A percentile compares a stretch with the other conserved stretches of the same genome.
phyloP scores from a whole-genome alignment of 2,888 invertebrate species.

The Toxonevra muliebris region DNA sequence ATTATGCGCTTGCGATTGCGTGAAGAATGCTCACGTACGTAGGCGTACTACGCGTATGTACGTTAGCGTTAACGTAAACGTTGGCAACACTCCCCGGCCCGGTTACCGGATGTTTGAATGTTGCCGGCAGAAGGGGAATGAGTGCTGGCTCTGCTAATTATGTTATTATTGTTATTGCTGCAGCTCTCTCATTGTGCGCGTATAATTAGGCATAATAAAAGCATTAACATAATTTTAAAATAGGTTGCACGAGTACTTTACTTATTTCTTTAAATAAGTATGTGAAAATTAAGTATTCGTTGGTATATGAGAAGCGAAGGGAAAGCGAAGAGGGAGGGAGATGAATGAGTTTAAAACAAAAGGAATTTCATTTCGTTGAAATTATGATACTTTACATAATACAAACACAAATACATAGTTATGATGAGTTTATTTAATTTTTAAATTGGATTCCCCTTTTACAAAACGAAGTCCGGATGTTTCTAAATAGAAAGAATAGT shows the following conservation, averaged over 20 bases:
- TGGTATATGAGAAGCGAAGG: background rate
- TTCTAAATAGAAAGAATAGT: too few relatives aligned
- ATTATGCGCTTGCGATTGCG: conserved; percentile 1
- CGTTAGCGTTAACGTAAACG: too few relatives aligned
- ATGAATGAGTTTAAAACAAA: background rate
- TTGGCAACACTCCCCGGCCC: background rate
- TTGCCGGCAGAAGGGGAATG: background rate
- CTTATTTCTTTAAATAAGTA: background rate
- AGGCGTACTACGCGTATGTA: background rate
- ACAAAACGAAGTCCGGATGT: too few relatives aligned
- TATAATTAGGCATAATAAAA: conserved; percentile 3
- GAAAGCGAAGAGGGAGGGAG: background rate
- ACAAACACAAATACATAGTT: too few relatives aligned
- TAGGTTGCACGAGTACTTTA: too few relatives aligned
- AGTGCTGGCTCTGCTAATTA: conserved; percentile 4
- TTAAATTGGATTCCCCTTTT: too few relatives aligned
- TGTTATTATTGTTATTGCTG: conserved; percentile 12
- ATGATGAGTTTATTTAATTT: too few relatives aligned
- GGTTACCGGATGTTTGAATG: background rate
- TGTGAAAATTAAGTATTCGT: background rate
- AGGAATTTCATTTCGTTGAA: too few relatives aligned
- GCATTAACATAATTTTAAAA: conserved; percentile 15
- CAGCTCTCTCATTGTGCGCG: background rate
- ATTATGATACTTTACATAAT: too few relatives aligned
- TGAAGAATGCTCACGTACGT: background rate